phyloP scores from a whole-genome alignment of 2,888 invertebrate species.

The Tinea pellionella region DNA sequence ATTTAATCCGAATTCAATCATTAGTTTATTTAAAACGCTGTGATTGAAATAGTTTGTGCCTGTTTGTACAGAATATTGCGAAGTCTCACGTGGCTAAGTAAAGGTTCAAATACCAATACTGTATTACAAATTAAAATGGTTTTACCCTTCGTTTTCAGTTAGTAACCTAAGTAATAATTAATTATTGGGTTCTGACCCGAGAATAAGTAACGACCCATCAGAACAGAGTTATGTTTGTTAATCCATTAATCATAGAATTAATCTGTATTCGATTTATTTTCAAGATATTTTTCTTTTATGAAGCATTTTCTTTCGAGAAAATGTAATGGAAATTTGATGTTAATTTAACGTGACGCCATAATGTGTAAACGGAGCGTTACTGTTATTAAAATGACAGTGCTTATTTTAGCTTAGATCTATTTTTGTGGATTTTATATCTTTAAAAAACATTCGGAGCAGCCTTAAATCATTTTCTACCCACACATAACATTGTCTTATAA shows the following conservation, averaged over 20 bases:
- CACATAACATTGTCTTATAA: neutral
- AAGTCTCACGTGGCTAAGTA: neutral
- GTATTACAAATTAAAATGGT: neutral
- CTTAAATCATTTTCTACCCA: no score
- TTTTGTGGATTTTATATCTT: no score
- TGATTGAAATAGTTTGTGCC: no score
- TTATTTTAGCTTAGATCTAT: no score
- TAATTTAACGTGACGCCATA: neutral
- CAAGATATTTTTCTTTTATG: neutral
- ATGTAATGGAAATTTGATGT: neutral
- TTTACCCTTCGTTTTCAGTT: neutral
- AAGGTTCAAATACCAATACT: neutral
- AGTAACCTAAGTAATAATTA: neutral
- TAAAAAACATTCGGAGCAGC: no score
- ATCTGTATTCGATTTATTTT: neutral
- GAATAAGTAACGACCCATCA: constrained; percentile 8
- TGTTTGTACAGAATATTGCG: no score
- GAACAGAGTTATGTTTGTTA: neutral
- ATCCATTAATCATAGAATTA: constrained; percentile 14
- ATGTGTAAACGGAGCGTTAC: neutral
- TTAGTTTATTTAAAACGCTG: neutral
- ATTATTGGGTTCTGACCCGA: neutral
- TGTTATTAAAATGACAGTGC: neutral
- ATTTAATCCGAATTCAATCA: neutral
- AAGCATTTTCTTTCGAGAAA: neutral